phyloP scores from a whole-genome alignment of 37 sponge, comb jelly and placozoan genomes.

The Aplysina aerophoba region DNA sequence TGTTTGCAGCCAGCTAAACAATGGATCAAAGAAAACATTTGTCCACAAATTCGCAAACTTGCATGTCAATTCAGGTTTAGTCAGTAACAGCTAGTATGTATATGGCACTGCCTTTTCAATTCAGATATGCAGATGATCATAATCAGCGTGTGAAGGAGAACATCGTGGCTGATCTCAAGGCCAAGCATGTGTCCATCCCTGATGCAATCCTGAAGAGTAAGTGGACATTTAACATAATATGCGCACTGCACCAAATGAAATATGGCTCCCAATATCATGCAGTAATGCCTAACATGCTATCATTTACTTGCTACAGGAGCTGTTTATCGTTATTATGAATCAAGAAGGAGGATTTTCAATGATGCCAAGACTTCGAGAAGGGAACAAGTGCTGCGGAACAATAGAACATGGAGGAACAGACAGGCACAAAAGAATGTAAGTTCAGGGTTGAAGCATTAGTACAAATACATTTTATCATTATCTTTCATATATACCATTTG shows the following conservation, averaged over 20 bases:
- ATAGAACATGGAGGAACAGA: neutral
- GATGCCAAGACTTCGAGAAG: neutral
- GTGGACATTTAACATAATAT: too few species aligned
- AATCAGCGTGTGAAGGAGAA: conserved; percentile 6
- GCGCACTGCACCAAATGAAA: too few species aligned
- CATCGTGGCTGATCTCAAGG: neutral
- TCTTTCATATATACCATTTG: neutral
- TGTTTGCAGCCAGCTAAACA: too few species aligned
- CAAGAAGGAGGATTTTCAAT: conserved; percentile 31
- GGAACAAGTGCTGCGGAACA: neutral
- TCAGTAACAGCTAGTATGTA: neutral
- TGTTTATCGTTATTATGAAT: conserved; percentile 15
- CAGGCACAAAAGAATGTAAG: conserved; percentile 26
- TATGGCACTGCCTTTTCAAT: neutral
- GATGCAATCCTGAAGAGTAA: too few species aligned
- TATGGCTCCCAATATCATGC: too few species aligned
- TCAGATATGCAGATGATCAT: conserved; percentile 1
- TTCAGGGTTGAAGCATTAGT: neutral
- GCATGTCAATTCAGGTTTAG: neutral
- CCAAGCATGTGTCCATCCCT: too few species aligned
- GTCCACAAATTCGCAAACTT: too few species aligned
- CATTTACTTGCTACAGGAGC: too few species aligned
- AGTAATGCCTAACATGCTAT: too few species aligned
- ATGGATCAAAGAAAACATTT: too few species aligned
- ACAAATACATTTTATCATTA: neutral